Evolutionary conservation across 2,113 vertebrate species (phyloP).

Genomic region (Canis aureus): DNA sequence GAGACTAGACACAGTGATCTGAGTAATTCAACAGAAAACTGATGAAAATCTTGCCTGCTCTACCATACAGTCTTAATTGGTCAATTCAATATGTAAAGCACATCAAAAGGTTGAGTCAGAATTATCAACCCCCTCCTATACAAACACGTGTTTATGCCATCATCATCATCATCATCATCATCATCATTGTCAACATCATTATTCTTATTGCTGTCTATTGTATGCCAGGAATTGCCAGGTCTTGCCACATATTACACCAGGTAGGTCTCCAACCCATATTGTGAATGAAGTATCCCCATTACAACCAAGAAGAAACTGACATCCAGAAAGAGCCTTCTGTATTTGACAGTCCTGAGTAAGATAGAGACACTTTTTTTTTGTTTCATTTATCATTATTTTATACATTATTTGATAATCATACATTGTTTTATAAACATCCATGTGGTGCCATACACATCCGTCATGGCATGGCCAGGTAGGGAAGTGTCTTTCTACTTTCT

Average conservation of each 20-base stretch:
- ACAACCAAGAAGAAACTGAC: neutral
- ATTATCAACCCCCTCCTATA: neutral
- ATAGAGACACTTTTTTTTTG: too few species aligned
- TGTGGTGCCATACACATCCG: neutral
- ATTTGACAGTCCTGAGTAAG: neutral
- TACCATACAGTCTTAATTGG: neutral
- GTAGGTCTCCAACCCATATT: neutral
- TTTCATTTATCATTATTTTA: too few species aligned
- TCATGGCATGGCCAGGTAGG: accelerated
- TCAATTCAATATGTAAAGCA: neutral
- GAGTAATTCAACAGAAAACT: neutral
- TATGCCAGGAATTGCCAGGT: neutral
- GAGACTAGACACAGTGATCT: neutral
- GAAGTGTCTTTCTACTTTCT: neutral
- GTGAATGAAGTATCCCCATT: neutral
- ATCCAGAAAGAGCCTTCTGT: neutral
- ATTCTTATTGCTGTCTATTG: neutral
- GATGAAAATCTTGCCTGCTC: neutral
- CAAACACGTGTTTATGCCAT: neutral
- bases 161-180: neutral
- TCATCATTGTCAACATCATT: neutral
- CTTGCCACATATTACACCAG: neutral
- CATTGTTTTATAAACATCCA: neutral
- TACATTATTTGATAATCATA: too few species aligned
- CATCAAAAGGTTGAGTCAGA: neutral